Conservation (phyloP, 2,113 vertebrate genomes). For the Dipodomys ordii region DNA sequence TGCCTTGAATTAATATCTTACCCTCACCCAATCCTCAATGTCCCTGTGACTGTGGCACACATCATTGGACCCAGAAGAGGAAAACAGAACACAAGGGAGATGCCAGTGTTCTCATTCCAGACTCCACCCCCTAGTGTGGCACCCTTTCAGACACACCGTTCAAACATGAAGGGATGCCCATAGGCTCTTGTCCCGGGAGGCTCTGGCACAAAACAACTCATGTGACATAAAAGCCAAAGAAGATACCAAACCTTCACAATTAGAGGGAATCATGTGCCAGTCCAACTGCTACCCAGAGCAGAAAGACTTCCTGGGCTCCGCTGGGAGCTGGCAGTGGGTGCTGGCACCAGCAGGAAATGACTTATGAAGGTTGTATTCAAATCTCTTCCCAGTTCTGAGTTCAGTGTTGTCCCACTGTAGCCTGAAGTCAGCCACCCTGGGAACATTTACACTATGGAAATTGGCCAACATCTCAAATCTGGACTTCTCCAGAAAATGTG, state of each 20-base stretch:
- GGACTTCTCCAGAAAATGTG: background rate
- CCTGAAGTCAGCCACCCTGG: background rate
- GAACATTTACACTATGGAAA: background rate
- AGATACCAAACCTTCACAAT: background rate
- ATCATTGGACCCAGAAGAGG: background rate
- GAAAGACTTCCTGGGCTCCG: background rate
- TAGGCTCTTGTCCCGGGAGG: background rate
- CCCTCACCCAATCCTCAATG: background rate
- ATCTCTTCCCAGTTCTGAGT: background rate
- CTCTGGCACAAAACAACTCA: background rate
- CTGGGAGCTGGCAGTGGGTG: background rate
- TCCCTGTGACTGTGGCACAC: background rate
- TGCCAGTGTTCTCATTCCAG: background rate
- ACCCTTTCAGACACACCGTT: background rate
- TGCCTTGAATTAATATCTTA: background rate
- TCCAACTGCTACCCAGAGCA: background rate
- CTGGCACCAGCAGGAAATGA: background rate
- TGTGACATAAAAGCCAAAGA: background rate
- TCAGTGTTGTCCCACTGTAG: background rate
- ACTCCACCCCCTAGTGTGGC: too few relatives aligned
- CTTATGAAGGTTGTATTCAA: background rate
- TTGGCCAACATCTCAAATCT: background rate
- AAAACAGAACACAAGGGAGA: background rate
- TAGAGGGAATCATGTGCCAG: background rate
- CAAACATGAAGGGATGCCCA: background rate